These are phyloP conservation scores for Luperina nickerlii DNA, from an alignment of 2,888 invertebrate genomes.

Conservation along the genomic window DNA sequence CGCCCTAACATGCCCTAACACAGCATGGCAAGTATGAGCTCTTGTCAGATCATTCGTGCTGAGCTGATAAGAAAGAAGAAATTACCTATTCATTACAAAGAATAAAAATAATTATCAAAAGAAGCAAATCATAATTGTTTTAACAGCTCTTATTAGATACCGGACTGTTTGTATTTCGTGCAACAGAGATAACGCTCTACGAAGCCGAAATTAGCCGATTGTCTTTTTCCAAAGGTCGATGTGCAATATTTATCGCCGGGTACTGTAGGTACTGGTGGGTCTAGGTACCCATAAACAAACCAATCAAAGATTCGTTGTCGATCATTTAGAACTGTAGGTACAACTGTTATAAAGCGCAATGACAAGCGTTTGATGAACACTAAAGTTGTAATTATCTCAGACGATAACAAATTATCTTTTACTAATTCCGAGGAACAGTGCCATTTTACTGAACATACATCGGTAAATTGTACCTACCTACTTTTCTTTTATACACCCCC, in stretches of 20 bases:
- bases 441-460: conserved; percentile 27
- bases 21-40: background rate
- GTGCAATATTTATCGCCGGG: too few relatives aligned
- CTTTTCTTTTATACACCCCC: conserved; percentile 11
- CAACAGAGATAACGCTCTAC: too few relatives aligned
- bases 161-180: too few relatives aligned
- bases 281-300: background rate
- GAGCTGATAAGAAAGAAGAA: background rate
- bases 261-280: background rate
- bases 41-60: background rate
- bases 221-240: too few relatives aligned
- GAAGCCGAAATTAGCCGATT: too few relatives aligned
- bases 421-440: conserved; percentile 30
- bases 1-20: background rate
- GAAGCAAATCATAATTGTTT: too few relatives aligned
- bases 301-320: conserved; percentile 8
- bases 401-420: conserved; percentile 53
- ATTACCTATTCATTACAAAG: background rate
- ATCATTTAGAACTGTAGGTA: conserved; percentile 20
- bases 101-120: too few relatives aligned
- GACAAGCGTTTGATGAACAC: conserved; percentile 44
- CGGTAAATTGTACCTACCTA: conserved; percentile 1
- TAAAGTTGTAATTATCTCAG: conserved; percentile 45
- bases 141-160: too few relatives aligned
- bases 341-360: conserved; percentile 6